Base-by-base conservation (phyloP, 2,797 vertebrate genomes). In the Smutsia gigantea region DNA sequence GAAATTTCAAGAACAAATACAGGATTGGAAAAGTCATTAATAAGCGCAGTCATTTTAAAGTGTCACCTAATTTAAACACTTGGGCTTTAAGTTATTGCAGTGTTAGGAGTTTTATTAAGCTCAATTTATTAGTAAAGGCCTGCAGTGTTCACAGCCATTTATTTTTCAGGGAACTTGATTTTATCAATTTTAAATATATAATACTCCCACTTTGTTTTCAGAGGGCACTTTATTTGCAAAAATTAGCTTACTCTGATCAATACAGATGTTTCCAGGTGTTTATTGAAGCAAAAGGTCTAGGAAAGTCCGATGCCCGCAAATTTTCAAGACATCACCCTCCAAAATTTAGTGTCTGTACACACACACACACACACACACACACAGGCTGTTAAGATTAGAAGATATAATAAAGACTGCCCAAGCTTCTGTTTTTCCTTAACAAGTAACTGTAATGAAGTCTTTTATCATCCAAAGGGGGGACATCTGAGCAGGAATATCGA, bases 91-190 rank as follows among this genome's bases (percentile, higher is more conserved):
- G 97, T 98, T 98, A 98, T 98, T 97, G 94, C 96, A 95, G 64
- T 98, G 98, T 95, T 96, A 93, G 4, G 21, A 97, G 95, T 98
- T 97, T 98, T 98, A 98, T 97, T 98, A 95, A 94, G 91, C 63
- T 84, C 97, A 85, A 97, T 98, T 98, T 98, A 98, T 98, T 98
- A 98, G 98, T 95, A 91, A 97, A 98, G 23, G 96, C 96, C 96
- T 97, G 94, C 96, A 96, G 97, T 93, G 98, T 98, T 98, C 98
- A 94, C 83, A 96, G 92, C 78, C 95, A 72, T 96, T 97, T 98
- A 97, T 98, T 97, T 97, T 97, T 96, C 94, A 92, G 86, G 93
- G 84, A 87, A 84, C 74, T 88, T 96, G 95, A 93, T 93, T 97
- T 94, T 97, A 42, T 86, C 97, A 97, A 96, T 92, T 96, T 97